Base-by-base conservation (phyloP, 2,113 vertebrate genomes). In the Laticauda colubrina region DNA sequence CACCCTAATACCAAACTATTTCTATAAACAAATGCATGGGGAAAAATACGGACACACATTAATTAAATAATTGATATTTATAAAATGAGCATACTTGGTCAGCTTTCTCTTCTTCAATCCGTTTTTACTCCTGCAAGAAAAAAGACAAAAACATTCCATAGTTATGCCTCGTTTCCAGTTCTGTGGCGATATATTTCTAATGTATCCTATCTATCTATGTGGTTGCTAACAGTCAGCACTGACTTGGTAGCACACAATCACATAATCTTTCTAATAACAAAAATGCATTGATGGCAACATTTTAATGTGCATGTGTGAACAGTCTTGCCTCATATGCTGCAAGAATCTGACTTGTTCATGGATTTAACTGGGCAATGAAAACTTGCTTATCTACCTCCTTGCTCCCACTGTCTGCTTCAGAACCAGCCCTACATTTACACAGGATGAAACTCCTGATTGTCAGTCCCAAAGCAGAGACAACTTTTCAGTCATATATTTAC, bases 41-140 rank as follows among this genome's bases (percentile, higher is more conserved):
- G 29, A 20, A 18, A 45, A 34, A n/a, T 21, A 64, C 4, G 23
- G 43, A 59, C 1, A 11, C 29, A 21, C 29, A 11, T 90, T n/a
- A 34, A 43, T 85, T 89, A 3, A 61, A 39, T 23, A 9, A 94
- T 24, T 93, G 29, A 89, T 90, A 93, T 53, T 85, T 91, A 4
- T 94, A 90, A 91, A 29, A 64, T 81, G 56, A 56, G 96, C 98
- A 96, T 99, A 99, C 99, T 99, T 99, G 69, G 99, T 99, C 95
- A 99, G 97, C 95, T 99, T 99, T 97, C 98, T 98, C 97, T 99
- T 99, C 98, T 99, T 99, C 96, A 99, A 97, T 85, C 99, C 99
- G 23, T 99, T 99, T 98, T 99, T 99, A 98, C 98, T 99, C 99
- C 99, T 99, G 97, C 64, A 95, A 97, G 97, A 97, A 61, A 88